These are phyloP conservation scores for Orientallactaga bullata DNA, from an alignment of 2,113 vertebrate genomes.

Conservation along the genomic window DNA sequence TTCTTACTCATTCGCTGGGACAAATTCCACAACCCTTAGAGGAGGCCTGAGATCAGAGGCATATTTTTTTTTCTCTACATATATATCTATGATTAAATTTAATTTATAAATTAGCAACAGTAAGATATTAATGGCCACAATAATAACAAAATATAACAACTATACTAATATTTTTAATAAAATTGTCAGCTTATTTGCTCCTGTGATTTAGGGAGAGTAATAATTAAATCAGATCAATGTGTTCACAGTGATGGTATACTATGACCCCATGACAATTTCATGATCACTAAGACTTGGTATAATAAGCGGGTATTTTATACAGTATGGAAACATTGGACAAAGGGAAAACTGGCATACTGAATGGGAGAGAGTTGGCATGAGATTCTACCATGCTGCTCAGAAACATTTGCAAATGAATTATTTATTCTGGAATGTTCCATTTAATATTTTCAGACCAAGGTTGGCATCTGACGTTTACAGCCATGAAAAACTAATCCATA, in stretches of 20 bases:
- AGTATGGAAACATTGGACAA: neutral
- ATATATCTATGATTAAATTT: neutral
- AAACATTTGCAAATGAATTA: rapidly evolving
- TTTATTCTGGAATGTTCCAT: neutral
- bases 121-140: neutral
- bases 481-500: neutral
- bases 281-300: neutral
- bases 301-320: no score
- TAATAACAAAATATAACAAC: neutral
- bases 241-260: neutral
- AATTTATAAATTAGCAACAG: neutral
- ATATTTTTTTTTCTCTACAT: neutral
- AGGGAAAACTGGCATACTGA: neutral
- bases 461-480: neutral
- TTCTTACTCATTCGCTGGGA: neutral
- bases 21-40: neutral
- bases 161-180: neutral
- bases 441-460: neutral
- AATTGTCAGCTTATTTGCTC: neutral
- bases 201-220: neutral
- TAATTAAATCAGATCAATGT: neutral
- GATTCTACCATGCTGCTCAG: neutral
- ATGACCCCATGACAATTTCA: neutral
- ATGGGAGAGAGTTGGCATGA: no score
- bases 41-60: neutral